These are phyloP conservation scores for Drosophila picticornis DNA, from an alignment of 2,888 invertebrate species.

Conservation along the genomic window DNA sequence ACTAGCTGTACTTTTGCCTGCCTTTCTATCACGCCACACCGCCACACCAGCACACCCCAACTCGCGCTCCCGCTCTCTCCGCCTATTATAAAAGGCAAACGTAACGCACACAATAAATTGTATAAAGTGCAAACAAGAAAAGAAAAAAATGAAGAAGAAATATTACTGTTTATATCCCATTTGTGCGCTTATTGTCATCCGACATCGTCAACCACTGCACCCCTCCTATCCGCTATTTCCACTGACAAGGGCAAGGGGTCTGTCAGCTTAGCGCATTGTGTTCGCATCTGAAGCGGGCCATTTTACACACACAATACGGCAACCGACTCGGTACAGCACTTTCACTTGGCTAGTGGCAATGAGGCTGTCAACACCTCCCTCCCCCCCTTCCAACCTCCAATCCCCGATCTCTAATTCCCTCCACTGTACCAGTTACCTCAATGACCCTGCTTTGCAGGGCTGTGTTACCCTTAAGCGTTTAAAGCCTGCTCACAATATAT, in stretches of 20 bases:
- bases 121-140: slow-evolving; percentile 49
- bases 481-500: slow-evolving; percentile 33
- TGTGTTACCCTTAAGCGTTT: slow-evolving; percentile 38
- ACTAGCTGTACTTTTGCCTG: background rate
- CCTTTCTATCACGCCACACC: background rate
- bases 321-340: background rate
- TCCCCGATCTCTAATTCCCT: background rate
- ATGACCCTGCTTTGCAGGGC: slow-evolving; percentile 16
- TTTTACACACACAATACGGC: slow-evolving; percentile 46
- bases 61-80: too few species aligned
- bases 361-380: slow-evolving; percentile 17
- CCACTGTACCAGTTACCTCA: slow-evolving; percentile 3
- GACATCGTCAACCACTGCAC: slow-evolving; percentile 9
- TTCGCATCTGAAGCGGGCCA: slow-evolving; percentile 31
- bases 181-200: slow-evolving; percentile 63
- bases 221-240: background rate
- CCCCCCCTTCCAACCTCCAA: background rate
- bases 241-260: slow-evolving; percentile 16
- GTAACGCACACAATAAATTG: slow-evolving; percentile 59
- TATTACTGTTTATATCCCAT: slow-evolving; percentile 67
- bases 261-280: slow-evolving; percentile 46
- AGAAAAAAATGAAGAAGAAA: slow-evolving; percentile 13
- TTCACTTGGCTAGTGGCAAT: slow-evolving; percentile 18
- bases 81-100: slow-evolving; percentile 39
- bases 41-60: background rate